Conservation (phyloP, 1,140 invertebrate species). For the Hesperophylax magnus region DNA sequence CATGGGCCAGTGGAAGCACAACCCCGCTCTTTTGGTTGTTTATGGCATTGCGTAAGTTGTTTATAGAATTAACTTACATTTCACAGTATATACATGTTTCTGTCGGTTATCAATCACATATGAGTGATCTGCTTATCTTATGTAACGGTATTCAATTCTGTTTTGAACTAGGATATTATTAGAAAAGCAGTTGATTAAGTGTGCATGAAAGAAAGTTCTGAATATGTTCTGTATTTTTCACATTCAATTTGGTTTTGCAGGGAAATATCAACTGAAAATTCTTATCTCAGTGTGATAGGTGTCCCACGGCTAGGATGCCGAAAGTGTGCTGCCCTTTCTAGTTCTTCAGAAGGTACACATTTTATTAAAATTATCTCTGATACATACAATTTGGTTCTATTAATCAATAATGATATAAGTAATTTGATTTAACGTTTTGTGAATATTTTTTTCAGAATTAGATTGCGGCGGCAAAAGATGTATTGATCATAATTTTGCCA, state of each 20-base stretch:
- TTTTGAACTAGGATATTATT: too few relatives aligned
- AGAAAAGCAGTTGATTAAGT: too few relatives aligned
- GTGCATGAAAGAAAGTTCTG: too few relatives aligned
- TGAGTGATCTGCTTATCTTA: too few relatives aligned
- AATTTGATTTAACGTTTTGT: slow-evolving; percentile 13
- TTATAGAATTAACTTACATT: too few relatives aligned
- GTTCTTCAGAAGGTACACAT: slow-evolving; percentile 61
- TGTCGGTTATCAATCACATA: too few relatives aligned
- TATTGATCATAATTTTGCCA: slow-evolving; percentile 69
- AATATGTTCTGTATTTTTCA: not conserved
- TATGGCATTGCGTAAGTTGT: slow-evolving; percentile 71
- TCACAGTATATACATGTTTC: too few relatives aligned
- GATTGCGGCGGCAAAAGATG: slow-evolving; percentile 65
- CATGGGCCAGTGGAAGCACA: slow-evolving; percentile 74
- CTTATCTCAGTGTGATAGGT: slow-evolving; percentile 69
- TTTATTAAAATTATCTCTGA: not conserved
- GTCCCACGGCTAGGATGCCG: slow-evolving; percentile 69
- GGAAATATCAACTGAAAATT: slow-evolving; percentile 67
- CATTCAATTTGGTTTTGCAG: slow-evolving; percentile 60
- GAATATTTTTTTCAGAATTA: slow-evolving; percentile 43
- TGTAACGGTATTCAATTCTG: too few relatives aligned
- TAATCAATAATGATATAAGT: not conserved
- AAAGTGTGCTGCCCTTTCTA: slow-evolving; percentile 66
- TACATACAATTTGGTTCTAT: not conserved
- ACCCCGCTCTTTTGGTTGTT: slow-evolving; percentile 71